Evolutionary conservation across 2,888 invertebrate species (phyloP), one percentile per base, ranked within the genome.

Genomic region (Lissocephala sabroskyi): DNA sequence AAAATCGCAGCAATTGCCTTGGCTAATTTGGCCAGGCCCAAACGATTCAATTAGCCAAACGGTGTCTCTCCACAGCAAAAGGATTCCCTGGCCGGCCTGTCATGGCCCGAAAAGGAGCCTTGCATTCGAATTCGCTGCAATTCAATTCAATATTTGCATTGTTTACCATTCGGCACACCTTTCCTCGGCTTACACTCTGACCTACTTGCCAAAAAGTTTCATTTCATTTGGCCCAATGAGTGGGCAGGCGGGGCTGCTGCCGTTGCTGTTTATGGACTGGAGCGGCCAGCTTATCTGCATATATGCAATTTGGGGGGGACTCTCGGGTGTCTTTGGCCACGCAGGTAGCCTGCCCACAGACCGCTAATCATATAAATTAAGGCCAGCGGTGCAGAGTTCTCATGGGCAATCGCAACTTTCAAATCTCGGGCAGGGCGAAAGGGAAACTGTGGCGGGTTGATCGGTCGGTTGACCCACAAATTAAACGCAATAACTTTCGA

Each of bases 401-500:
- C 55, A 59, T 58, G 13, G 10, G 16, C 10, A 16, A 35, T 35
- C 35, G 10, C 16, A 14, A 35, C 35, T 35, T 35, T 35, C 35
- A 35, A 16, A 35, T 35, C 35, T 13, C 16, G 10, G 16, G 1
- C 10, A 10, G 3, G 0, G 16, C 14, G 35, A 35, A 35, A 35
- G 35, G 35, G 35, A 35, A 35, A 35, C 13, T 35, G 3, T 16
- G 5, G 16, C 10, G 14, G 3, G 23, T 35, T 13, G 11, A 32
- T 6, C 35, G 13, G 13, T 35, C 11, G 4, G 3, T 73, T 71
- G 71, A 73, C 75, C 71, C 63, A 75, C 60, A 73, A 75, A 73
- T 73, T 65, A 75, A 71, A 53, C 63, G 71, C 71, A 73, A 73
- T 73, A 73, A 75, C 71, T 73, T 73, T 73, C 71, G 67, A 74